Conservation (phyloP, 2,888 invertebrate species). For the Acanthacorydalis orientalis region DNA sequence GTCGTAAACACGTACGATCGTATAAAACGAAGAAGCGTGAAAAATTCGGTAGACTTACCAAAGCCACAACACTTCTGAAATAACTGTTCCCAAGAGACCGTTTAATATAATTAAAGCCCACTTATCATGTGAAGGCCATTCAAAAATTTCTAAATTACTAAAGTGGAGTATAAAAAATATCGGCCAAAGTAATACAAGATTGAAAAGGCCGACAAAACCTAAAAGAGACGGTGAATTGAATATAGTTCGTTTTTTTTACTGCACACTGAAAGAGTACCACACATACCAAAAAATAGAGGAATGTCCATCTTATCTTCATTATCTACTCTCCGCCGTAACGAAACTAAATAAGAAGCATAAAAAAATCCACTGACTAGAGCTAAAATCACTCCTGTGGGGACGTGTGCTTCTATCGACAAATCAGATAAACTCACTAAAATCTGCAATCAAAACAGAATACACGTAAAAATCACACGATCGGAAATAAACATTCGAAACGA, state of each 20-base stretch:
- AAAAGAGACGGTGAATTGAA: conserved; percentile 13
- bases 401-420: conserved; percentile 39
- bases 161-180: conserved; percentile 75
- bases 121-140: conserved; percentile 68
- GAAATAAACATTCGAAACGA: background rate
- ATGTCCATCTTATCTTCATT: conserved; percentile 89
- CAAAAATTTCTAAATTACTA: conserved; percentile 64
- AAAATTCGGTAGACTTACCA: conserved; percentile 41
- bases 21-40: background rate
- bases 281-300: conserved; percentile 80
- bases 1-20: background rate
- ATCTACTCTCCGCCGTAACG: conserved; percentile 71
- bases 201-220: conserved; percentile 91
- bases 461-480: background rate
- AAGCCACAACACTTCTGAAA: conserved; percentile 84
- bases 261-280: conserved; percentile 2
- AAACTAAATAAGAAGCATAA: conserved; percentile 80
- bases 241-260: conserved; percentile 4
- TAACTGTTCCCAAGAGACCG: conserved; percentile 77
- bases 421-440: conserved; percentile 64
- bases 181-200: conserved; percentile 76
- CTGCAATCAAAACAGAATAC: conserved; percentile 25
- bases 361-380: conserved; percentile 75
- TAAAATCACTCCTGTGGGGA: conserved; percentile 65
- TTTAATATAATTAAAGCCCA: conserved; percentile 67